phyloP scores from a whole-genome alignment of 2,113 vertebrate genomes.

The Pterocles burchelli region DNA sequence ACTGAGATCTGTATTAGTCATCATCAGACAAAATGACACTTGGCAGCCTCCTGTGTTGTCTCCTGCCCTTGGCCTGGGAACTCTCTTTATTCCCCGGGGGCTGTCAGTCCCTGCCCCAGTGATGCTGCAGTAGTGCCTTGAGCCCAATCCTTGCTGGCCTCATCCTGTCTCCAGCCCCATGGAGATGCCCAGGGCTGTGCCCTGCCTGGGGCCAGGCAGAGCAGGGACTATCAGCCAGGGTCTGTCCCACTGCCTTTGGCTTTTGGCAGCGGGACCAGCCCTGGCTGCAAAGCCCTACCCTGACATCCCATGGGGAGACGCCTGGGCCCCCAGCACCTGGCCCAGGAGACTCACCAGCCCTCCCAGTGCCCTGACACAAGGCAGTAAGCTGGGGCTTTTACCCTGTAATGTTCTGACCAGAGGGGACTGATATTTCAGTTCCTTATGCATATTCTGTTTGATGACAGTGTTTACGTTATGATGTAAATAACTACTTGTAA shows the following conservation, averaged over 20 bases:
- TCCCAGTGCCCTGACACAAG: background rate
- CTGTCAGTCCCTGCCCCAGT: background rate
- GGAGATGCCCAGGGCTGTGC: background rate
- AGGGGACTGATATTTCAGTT: background rate
- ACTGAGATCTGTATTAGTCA: background rate
- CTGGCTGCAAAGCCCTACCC: fast-evolving
- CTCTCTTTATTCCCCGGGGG: fast-evolving
- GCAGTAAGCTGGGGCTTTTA: background rate
- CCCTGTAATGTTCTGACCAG: background rate
- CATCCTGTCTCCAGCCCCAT: fast-evolving
- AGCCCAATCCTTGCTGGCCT: background rate
- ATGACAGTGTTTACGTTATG: background rate
- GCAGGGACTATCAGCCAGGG: background rate
- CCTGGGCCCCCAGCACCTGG: fast-evolving
- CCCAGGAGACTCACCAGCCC: background rate
- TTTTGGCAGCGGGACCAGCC: background rate
- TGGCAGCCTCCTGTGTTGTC: background rate
- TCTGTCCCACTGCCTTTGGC: background rate
- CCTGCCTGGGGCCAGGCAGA: background rate
- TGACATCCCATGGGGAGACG: fast-evolving
- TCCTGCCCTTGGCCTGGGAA: background rate
- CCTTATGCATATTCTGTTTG: background rate
- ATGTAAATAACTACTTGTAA: background rate
- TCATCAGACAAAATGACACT: background rate
- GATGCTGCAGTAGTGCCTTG: fast-evolving